Evolutionary conservation across 2,113 vertebrate species (phyloP).

Genomic region (Archilochus colubris): DNA sequence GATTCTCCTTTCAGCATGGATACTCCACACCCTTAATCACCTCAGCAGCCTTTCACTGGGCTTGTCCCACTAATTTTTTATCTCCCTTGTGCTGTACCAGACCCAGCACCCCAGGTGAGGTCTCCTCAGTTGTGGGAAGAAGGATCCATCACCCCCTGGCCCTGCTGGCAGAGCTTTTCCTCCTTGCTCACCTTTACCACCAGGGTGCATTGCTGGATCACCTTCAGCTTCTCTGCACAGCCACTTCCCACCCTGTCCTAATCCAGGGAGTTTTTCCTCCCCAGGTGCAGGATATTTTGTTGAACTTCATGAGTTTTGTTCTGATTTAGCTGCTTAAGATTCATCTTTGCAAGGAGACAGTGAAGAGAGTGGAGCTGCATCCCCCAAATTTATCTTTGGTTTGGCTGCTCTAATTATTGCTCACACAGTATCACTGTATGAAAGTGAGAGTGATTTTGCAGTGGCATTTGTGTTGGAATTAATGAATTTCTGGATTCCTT

Average conservation of each 20-base stretch:
- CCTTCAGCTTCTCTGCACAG: not conserved
- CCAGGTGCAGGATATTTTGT: too few species aligned
- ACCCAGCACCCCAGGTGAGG: fast-evolving
- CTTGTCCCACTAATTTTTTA: fast-evolving
- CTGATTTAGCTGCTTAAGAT: not conserved
- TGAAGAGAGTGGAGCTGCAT: not conserved
- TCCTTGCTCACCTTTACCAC: not conserved
- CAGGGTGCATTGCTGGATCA: not conserved
- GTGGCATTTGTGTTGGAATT: not conserved
- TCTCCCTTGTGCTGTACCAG: not conserved
- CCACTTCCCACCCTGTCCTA: fast-evolving
- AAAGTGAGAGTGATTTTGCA: not conserved
- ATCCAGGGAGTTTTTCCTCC: not conserved
- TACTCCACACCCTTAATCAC: not conserved
- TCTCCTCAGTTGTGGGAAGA: not conserved
- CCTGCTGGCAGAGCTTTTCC: not conserved
- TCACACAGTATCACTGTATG: fast-evolving
- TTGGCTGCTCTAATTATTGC: not conserved
- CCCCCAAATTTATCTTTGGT: not conserved
- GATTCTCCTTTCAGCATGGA: too few species aligned
- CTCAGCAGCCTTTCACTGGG: not conserved
- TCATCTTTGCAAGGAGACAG: not conserved
- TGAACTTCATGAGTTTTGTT: not conserved
- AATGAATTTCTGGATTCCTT: not conserved
- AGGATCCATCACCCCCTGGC: not conserved